Base-by-base conservation (phyloP, 92 coral and sea anemone genomes). In the Metridium senile region DNA sequence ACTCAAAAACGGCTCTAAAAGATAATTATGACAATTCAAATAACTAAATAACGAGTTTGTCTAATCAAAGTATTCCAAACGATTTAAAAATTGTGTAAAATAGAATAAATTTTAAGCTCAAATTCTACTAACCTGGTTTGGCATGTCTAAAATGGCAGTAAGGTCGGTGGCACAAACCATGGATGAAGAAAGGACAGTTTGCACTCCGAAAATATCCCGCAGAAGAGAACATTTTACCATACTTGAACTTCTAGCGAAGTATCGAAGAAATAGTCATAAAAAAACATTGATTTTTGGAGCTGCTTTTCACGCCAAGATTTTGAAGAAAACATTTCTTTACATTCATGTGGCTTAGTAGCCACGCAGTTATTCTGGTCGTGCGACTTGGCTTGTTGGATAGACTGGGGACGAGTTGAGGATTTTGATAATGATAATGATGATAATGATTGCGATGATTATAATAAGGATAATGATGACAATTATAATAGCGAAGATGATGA, bases 121-220 rank as follows among this genome's bases (percentile, higher is more conserved):
- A n/a, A n/a, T n/a, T n/a, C n/a, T n/a, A n/a, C n/a, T n/a, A 87
- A 84, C 97, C 99, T 49, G 97, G 93, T 77, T 81, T 95, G 43
- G 93, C 89, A 73, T 95, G 99, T 68, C 99, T 92, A 82, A 95
- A 95, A 62, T 95, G 99, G 87, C 99, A 95, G 72, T 87, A 95
- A 28, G 99, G 99, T 32, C 99, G 91, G 75, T 95, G 99, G 75
- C 99, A 95, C 26, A 95, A 70, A 26, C 97, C 99, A 70, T 95
- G 99, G 39, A 89, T 93, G 71, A 89, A 95, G 86, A 92, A 95
- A 26, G 99, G 99, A 58, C 99, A 95, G 76, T 95, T 93, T 57
- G 95, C 90, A 74, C 99, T 89, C 51, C 91, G 97, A 74, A 95
- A 95, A 90, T 95, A 95, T 46, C 99, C 99, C 9, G 91, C 99